A percentile compares a stretch with the other conserved stretches of the same genome.
phyloP scores from a whole-genome alignment of 2,797 vertebrate genomes.

The Parambassis ranga region DNA sequence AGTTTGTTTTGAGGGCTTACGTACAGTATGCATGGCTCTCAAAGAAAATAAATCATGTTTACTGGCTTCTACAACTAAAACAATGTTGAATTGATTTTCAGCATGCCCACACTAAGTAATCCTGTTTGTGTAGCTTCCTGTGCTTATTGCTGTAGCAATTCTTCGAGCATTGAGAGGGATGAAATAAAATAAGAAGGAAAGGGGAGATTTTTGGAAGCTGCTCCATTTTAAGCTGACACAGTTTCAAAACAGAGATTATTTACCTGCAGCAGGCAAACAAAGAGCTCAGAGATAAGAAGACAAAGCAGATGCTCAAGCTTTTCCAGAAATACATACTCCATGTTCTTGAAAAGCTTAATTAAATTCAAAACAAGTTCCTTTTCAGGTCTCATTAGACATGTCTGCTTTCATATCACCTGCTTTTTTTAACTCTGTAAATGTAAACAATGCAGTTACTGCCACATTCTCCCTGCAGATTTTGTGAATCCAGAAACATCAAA shows the following conservation, averaged over 20 bases:
- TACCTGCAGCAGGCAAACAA: slow-evolving; percentile 41
- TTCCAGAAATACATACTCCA: neutral
- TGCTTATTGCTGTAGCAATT: slow-evolving; percentile 50
- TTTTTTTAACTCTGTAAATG: neutral
- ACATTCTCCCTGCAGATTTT: neutral
- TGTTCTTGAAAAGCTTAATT: slow-evolving; percentile 16
- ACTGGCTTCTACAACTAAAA: slow-evolving; percentile 46
- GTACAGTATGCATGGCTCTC: slow-evolving; percentile 28
- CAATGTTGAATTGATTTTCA: slow-evolving; percentile 56
- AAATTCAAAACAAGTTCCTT: slow-evolving; percentile 4
- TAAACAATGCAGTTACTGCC: neutral
- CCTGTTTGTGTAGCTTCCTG: slow-evolving; percentile 54
- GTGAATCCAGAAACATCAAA: neutral
- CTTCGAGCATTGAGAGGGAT: slow-evolving; percentile 22
- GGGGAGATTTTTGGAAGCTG: slow-evolving; percentile 15
- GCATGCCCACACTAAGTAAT: slow-evolving; percentile 57
- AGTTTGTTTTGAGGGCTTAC: slow-evolving; percentile 16
- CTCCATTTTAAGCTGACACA: slow-evolving; percentile 28
- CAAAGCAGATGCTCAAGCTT: neutral
- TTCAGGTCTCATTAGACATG: slow-evolving; percentile 14
- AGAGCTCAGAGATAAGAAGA: slow-evolving; percentile 9
- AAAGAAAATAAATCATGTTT: slow-evolving; percentile 52
- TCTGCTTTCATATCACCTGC: neutral
- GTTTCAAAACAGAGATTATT: slow-evolving; percentile 40
- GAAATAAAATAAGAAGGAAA: slow-evolving; percentile 34